Conservation (phyloP, 2,797 vertebrate species). For the Novumbra hubbsi region DNA sequence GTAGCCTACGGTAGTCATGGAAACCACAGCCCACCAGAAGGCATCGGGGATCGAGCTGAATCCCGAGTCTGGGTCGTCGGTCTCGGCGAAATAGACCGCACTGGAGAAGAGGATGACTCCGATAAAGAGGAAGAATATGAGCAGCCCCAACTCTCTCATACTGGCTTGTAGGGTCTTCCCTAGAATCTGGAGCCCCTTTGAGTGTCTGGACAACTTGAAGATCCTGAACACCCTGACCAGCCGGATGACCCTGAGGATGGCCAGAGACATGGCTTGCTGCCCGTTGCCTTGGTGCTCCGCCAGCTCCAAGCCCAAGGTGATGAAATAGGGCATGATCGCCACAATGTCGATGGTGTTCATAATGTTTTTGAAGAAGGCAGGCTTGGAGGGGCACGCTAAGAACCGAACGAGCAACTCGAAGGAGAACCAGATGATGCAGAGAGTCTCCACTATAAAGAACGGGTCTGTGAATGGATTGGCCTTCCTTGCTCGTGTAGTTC, state of each 20-base stretch:
- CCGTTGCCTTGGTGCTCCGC: slow-evolving; percentile 86
- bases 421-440: slow-evolving; percentile 94
- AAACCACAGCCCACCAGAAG: slow-evolving; percentile 97
- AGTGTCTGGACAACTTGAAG: slow-evolving; percentile 88
- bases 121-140: slow-evolving; percentile 92
- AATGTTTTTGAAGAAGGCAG: slow-evolving; percentile 92
- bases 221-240: slow-evolving; percentile 88
- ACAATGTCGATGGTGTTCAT: slow-evolving; percentile 97
- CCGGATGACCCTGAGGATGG: slow-evolving; percentile 87
- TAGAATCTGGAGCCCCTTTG: slow-evolving; percentile 86
- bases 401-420: slow-evolving; percentile 92
- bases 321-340: slow-evolving; percentile 93
- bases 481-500: slow-evolving; percentile 45
- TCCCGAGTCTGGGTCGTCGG: slow-evolving; percentile 84
- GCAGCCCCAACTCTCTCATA: slow-evolving; percentile 89
- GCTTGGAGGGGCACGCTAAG: slow-evolving; percentile 90
- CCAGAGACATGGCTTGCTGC: slow-evolving; percentile 89
- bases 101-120: slow-evolving; percentile 92
- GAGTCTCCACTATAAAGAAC: slow-evolving; percentile 93
- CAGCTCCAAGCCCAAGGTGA: slow-evolving; percentile 87
- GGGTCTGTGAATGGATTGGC: slow-evolving; percentile 90
- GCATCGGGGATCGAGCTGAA: slow-evolving; percentile 94
- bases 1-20: slow-evolving; percentile 95
- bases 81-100: slow-evolving; percentile 93
- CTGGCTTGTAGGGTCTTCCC: slow-evolving; percentile 88